phyloP scores from a whole-genome alignment of 2,113 vertebrate species.

The Hemiprocne comata region DNA sequence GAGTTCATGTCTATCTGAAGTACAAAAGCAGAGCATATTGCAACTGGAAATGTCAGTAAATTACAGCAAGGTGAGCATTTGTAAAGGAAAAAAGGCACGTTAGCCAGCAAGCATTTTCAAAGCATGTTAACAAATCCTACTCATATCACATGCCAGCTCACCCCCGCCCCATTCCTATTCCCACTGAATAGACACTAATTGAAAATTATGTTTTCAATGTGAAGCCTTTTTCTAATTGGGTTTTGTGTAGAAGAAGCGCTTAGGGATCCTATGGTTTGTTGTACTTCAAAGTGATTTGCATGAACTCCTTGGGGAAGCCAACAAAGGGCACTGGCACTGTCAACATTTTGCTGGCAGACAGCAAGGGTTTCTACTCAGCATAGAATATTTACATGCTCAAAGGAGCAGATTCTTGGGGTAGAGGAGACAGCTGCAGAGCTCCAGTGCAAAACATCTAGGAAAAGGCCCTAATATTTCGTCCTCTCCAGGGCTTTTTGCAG shows the following conservation, averaged over 20 bases:
- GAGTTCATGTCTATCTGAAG: background rate
- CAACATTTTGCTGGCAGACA: conserved; percentile 47
- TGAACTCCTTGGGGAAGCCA: conserved; percentile 52
- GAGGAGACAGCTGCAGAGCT: background rate
- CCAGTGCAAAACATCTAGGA: background rate
- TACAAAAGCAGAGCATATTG: background rate
- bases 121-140: conserved; percentile 57
- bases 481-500: background rate
- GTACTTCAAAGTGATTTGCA: conserved; percentile 64
- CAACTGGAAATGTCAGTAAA: conserved; percentile 32
- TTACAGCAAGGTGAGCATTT: conserved; percentile 49
- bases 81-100: conserved; percentile 6
- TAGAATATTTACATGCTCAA: background rate
- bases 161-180: conserved; percentile 47
- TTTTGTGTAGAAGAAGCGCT: conserved; percentile 73
- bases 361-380: background rate
- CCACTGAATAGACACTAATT: conserved; percentile 76
- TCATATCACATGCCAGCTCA: conserved; percentile 43
- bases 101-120: conserved; percentile 50
- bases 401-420: background rate
- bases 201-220: conserved; percentile 78
- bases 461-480: background rate
- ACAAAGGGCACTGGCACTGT: conserved; percentile 48
- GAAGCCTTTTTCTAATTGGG: conserved; percentile 74
- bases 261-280: conserved; percentile 55